Evolutionary conservation across 1,140 invertebrate genomes (phyloP).

Genomic region (Samia ricini): DNA sequence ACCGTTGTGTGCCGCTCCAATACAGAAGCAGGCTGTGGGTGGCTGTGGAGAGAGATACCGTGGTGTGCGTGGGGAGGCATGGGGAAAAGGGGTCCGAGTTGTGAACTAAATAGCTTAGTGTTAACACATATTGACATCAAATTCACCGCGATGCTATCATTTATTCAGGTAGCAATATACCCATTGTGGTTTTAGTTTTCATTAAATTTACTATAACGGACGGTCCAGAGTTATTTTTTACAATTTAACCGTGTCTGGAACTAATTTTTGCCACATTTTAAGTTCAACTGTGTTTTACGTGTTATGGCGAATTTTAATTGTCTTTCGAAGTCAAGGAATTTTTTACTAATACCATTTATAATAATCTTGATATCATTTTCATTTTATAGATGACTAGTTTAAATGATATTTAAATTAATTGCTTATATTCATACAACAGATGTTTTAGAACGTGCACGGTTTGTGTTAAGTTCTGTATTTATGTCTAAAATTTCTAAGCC

Average conservation of each 20-base stretch:
- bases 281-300: slow-evolving; percentile 58
- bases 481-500: no score
- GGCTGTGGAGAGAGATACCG: slow-evolving; percentile 19
- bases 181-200: slow-evolving; percentile 62
- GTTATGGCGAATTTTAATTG: slow-evolving; percentile 71
- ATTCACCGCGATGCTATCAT: slow-evolving; percentile 76
- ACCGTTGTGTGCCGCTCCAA: slow-evolving; percentile 44
- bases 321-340: slow-evolving; percentile 32
- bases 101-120: slow-evolving; percentile 78
- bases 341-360: slow-evolving; percentile 30
- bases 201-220: slow-evolving; percentile 42
- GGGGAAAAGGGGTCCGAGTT: slow-evolving; percentile 60
- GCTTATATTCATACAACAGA: no score
- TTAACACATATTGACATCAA: slow-evolving; percentile 78
- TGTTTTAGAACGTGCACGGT: no score
- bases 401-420: no score
- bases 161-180: slow-evolving; percentile 73
- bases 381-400: no score
- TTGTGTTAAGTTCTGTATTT: no score
- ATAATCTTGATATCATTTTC: no score
- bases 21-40: slow-evolving; percentile 36
- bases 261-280: slow-evolving; percentile 71
- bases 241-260: slow-evolving; percentile 46
- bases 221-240: slow-evolving; percentile 36
- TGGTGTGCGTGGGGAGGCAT: slow-evolving; percentile 47